Conservation (phyloP, 2,113 vertebrate species). For the Pelusios castaneus region DNA sequence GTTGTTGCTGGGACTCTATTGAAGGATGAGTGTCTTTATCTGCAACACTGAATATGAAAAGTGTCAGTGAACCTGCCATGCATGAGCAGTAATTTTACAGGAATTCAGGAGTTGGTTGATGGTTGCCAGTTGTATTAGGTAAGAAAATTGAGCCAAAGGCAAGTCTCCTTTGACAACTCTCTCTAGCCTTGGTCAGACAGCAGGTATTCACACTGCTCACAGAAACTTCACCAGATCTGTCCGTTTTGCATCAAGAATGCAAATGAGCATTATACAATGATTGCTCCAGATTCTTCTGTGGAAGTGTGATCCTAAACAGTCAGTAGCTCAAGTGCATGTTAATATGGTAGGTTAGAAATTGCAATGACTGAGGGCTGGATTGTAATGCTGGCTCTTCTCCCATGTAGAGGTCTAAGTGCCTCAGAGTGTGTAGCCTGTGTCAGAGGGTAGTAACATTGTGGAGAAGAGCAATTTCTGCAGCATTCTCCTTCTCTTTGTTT, state of each 20-base stretch:
- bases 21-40: constrained; percentile 21
- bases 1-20: background rate
- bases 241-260: accelerated
- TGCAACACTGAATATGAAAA: background rate
- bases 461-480: background rate
- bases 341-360: constrained; percentile 21
- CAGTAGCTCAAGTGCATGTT: background rate
- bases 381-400: background rate
- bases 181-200: background rate
- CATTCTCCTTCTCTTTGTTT: background rate
- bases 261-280: background rate
- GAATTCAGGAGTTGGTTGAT: constrained; percentile 50
- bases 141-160: constrained; percentile 23
- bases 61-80: constrained; percentile 41
- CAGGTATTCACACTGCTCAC: background rate
- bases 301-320: background rate
- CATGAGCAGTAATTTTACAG: constrained; percentile 47
- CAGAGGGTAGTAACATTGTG: accelerated
- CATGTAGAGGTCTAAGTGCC: background rate
- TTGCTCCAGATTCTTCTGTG: background rate
- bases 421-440: background rate
- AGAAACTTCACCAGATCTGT: background rate
- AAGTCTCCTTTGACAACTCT: constrained; percentile 4
- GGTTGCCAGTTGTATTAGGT: constrained; percentile 50
- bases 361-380: background rate